phyloP scores from a whole-genome alignment of 2,113 vertebrate genomes.

The Siniperca chuatsi region DNA sequence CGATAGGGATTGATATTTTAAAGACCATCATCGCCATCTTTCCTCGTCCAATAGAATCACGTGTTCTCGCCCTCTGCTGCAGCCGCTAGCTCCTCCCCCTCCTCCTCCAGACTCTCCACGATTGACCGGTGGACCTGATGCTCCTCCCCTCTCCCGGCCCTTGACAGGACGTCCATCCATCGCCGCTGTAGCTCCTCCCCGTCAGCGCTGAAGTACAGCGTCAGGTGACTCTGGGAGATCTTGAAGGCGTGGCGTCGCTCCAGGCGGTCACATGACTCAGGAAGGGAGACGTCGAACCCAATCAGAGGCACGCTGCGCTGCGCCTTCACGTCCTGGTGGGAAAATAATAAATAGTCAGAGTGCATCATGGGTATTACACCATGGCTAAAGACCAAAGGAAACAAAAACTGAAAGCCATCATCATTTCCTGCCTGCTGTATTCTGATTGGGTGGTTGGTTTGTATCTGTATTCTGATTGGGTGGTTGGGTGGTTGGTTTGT shows the following conservation, averaged over 20 bases:
- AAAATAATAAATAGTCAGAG: background rate
- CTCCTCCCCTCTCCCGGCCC: constrained; percentile 90
- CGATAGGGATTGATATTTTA: constrained; percentile 5
- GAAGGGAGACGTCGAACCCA: constrained; percentile 90
- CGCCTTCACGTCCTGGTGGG: constrained; percentile 90
- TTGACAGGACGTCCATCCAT: constrained; percentile 89
- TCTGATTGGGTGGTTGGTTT: background rate
- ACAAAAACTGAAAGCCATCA: background rate
- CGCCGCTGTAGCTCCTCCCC: constrained; percentile 90
- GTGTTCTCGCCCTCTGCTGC: constrained; percentile 75
- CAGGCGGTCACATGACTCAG: constrained; percentile 89
- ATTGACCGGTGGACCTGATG: constrained; percentile 79
- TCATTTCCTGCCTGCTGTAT: too few relatives aligned
- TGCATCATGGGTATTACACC: background rate
- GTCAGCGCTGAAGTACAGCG: constrained; percentile 92
- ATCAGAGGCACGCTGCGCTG: constrained; percentile 93
- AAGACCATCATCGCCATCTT: background rate
- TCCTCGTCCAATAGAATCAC: constrained; percentile 72
- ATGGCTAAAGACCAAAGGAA: background rate
- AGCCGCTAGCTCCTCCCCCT: constrained; percentile 78
- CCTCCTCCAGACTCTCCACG: constrained; percentile 86
- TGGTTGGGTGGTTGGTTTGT: too few relatives aligned
- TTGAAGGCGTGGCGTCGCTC: constrained; percentile 91
- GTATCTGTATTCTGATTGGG: too few relatives aligned
- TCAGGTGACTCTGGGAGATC: constrained; percentile 93